phyloP scores from a whole-genome alignment of 2,797 vertebrate species.

The Octomys mimax region DNA sequence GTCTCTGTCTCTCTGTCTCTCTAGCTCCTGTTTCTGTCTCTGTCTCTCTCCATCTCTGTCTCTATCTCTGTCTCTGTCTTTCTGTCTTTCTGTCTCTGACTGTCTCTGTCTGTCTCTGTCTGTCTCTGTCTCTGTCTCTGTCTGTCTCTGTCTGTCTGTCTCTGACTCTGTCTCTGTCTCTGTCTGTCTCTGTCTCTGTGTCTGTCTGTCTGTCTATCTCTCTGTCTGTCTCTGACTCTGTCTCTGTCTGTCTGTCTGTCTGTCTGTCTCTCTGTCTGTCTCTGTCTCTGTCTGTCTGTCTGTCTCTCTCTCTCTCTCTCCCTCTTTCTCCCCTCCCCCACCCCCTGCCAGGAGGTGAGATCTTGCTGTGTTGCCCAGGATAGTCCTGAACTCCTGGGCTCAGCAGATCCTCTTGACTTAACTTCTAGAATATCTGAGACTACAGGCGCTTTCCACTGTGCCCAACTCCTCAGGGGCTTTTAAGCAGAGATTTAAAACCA shows the following conservation, averaged over 20 bases:
- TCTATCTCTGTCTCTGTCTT: not conserved
- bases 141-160: not conserved
- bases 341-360: not conserved
- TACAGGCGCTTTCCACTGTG: not conserved
- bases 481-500: constrained; percentile 27
- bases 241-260: not conserved
- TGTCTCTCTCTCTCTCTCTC: not conserved
- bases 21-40: no score
- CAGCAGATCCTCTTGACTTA: not conserved
- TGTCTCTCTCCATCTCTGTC: no score
- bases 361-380: not conserved
- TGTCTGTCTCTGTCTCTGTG: no score
- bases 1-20: no score
- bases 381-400: not conserved
- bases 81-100: not conserved
- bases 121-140: not conserved
- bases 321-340: not conserved
- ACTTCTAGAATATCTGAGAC: not conserved
- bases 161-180: no score
- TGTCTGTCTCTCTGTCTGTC: not conserved
- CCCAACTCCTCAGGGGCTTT: not conserved
- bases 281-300: not conserved
- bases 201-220: no score
- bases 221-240: not conserved
- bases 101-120: not conserved